phyloP scores from a whole-genome alignment of 2,113 vertebrate species.

The Motacilla alba region DNA sequence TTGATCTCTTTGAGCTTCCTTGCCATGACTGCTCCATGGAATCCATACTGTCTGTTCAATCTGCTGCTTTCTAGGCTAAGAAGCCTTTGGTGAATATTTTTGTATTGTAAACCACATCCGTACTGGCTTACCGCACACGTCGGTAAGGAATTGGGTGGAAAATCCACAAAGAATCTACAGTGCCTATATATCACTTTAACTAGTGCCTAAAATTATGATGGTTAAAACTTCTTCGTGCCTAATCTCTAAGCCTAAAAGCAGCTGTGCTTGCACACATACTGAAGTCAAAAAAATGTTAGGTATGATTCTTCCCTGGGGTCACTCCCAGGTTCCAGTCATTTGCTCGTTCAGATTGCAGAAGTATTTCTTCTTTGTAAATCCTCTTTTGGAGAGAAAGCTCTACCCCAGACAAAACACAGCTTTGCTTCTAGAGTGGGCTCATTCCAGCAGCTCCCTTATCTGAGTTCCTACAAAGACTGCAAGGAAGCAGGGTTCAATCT shows the following conservation, averaged over 20 bases:
- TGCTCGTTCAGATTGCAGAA: neutral
- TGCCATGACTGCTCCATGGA: neutral
- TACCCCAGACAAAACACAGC: neutral
- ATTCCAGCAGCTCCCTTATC: neutral
- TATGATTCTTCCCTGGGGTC: neutral
- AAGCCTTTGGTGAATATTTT: neutral
- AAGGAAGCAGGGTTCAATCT: neutral
- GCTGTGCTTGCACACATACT: neutral
- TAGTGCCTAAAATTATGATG: neutral
- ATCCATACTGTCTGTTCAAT: neutral
- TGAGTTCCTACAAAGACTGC: neutral
- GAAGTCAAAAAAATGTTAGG: neutral
- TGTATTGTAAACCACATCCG: neutral
- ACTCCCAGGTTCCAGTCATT: neutral
- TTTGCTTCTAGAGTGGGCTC: neutral
- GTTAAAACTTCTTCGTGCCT: neutral
- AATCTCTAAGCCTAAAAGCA: neutral
- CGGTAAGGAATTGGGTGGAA: neutral
- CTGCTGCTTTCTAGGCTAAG: neutral
- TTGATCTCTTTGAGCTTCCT: slow-evolving; percentile 20
- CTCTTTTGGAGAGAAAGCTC: neutral
- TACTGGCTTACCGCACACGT: neutral
- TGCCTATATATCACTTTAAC: neutral
- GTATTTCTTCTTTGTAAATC: neutral
- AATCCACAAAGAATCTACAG: neutral